Evolutionary conservation across 2,797 vertebrate species (phyloP), one percentile per base, ranked within the genome.

Genomic region (Psittacula echo): DNA sequence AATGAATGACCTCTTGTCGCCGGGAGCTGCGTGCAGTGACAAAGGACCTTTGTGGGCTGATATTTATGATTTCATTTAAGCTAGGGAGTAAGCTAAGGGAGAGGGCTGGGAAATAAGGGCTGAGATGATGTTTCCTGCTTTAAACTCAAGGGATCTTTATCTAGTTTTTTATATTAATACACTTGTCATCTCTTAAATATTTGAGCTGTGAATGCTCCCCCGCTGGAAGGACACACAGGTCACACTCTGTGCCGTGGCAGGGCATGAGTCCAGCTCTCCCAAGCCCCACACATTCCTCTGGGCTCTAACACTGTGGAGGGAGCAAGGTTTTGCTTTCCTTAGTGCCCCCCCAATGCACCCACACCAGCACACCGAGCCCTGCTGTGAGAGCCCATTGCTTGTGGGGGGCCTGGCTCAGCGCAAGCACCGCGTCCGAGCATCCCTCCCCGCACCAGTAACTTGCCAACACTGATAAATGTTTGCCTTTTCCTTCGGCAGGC

Each of bases 21-120:
- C 8, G 30, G 91, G 94, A 96, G 95, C 95, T 50, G 78, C 45
- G 50, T 65, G 85, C 11, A 3, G 80, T 95, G 95, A 96, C 95
- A 96, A 95, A 96, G 94, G 93, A 92, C 73, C 90, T 95, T 76
- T 96, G 96, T 96, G 94, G 93, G 90, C 73, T 6, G 83, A 95
- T 95, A 96, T 96, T 96, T 96, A 95, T 93, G 95, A 91, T 96
- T 95, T 95, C 95, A 95, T 94, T 94, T 95, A 75, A 93, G 88
- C 24, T 85, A 4, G 83, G 64, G 93, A 91, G 87, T 50, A 68
- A 78, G 85, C 85, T 79, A 3, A 64, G 75, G 50, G 58, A 94
- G 70, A 90, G 37, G 39, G 50, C 70, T 93, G 88, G 73, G 62
- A 95, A 95, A 90, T 75, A 81, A 76, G 39, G 95, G 80, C 83